Evolutionary conservation across 2,797 vertebrate genomes (phyloP), one percentile per base, ranked within the genome.

Genomic region (Trachurus trachurus): DNA sequence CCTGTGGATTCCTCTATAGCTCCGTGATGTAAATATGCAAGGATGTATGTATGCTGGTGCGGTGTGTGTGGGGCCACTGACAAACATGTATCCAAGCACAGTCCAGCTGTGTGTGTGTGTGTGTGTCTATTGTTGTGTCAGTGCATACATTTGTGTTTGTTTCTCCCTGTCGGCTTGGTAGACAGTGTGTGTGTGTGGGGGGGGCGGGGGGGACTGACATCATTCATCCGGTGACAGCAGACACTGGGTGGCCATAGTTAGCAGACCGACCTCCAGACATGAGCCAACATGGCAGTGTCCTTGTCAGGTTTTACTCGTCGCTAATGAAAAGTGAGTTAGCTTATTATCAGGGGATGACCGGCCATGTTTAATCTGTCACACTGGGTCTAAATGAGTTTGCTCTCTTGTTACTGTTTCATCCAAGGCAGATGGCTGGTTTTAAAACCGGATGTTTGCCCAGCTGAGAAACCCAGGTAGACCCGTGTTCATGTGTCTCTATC

Each of bases 391-490:
- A 92, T 87, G 76, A 85, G 88, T 92, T 92, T 90, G 79, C 80
- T 87, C 71, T 88, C 60, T 40, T 72, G 88, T 93, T 87, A 91
- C 89, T 87, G 76, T 93, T 88, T 90, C 72, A 87, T 87, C 64
- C 78, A 47, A 60, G 90, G 90, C 92, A 94, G 92, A 88, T 94
- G 93, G 90, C 85, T 86, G 87, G 82, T 67, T 64, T 65, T 68
- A 89, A 88, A 80, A 88, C 88, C 90, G 92, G 91, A 93, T 93
- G 93, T 94, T 94, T 95, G 91, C 86, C 80, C 89, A 89, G 87
- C 90, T 87, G 78, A 92, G 80, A 88, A 54, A 61, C 39, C 34
- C 60, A 50, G 78, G 81, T 66, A 68, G 52, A 69, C 70, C 21
- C 44, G 11, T 69, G 64, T 72, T 44, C 26, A 42, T 66, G 68